phyloP scores from a whole-genome alignment of 2,797 vertebrate species.

The Oreochromis mossambicus region DNA sequence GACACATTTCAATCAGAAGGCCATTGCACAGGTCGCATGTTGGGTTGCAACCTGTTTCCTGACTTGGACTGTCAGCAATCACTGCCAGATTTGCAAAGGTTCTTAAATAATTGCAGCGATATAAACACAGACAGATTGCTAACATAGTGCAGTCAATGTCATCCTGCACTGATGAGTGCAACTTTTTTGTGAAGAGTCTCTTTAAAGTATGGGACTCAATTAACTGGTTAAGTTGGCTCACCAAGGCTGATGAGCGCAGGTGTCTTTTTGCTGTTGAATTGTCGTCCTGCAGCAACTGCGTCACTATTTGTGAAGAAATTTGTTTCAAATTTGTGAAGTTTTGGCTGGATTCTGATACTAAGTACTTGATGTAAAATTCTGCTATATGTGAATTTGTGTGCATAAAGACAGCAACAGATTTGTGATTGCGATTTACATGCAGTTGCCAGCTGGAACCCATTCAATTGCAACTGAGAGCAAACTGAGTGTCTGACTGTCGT shows the following conservation, averaged over 20 bases:
- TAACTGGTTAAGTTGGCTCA: not conserved
- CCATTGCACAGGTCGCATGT: not conserved
- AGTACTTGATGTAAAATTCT: accelerated
- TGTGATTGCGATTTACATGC: not conserved
- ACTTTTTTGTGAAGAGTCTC: not conserved
- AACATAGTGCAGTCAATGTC: not conserved
- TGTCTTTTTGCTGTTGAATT: not conserved
- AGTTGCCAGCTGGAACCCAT: not conserved
- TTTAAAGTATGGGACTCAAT: not conserved
- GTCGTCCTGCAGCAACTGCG: not conserved
- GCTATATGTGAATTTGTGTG: not conserved
- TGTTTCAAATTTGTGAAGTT: not conserved
- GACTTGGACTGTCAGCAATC: not conserved
- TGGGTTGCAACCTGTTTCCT: not conserved
- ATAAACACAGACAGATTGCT: not conserved
- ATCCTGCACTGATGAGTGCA: not conserved
- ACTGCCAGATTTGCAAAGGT: not conserved
- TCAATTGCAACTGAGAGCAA: not conserved
- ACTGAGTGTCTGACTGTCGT: not conserved
- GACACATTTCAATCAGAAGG: not conserved
- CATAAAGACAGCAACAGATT: not conserved
- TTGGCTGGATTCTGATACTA: accelerated
- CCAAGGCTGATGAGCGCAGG: accelerated
- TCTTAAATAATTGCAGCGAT: not conserved
- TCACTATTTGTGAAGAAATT: not conserved